These are phyloP conservation scores for Cybosia mesomella DNA, from an alignment of 2,888 invertebrate genomes.

Conservation along the genomic window DNA sequence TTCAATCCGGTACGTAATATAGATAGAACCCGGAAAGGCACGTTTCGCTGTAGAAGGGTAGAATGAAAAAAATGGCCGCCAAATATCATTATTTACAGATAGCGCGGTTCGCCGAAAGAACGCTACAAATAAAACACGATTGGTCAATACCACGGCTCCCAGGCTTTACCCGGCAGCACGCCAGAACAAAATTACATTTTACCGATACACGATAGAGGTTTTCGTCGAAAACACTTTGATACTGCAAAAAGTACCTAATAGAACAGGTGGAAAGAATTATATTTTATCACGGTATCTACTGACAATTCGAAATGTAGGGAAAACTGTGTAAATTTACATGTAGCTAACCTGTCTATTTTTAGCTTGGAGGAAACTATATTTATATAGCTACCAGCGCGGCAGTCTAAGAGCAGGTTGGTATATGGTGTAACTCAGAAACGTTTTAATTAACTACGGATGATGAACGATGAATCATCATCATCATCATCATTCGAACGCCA, in stretches of 20 bases:
- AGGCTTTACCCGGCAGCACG: neutral
- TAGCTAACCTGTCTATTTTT: too few relatives aligned
- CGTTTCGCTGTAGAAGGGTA: neutral
- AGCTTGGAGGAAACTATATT: too few relatives aligned
- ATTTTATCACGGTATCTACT: neutral
- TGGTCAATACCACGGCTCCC: neutral
- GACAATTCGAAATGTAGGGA: neutral
- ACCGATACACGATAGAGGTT: neutral
- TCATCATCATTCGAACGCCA: too few relatives aligned
- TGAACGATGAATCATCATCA: too few relatives aligned
- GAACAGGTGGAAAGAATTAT: neutral
- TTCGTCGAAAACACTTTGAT: neutral
- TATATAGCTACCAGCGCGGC: too few relatives aligned
- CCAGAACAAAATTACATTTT: conserved; percentile 6
- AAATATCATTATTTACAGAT: neutral
- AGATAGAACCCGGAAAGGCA: neutral
- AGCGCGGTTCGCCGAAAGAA: neutral
- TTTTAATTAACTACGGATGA: too few relatives aligned
- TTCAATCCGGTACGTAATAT: neutral
- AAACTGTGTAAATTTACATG: neutral
- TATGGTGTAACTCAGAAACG: too few relatives aligned
- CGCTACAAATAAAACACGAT: neutral
- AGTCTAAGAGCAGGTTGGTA: too few relatives aligned
- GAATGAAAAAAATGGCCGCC: neutral
- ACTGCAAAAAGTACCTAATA: neutral